Base-by-base conservation (phyloP, 2,888 invertebrate genomes). In the Drosophila sordidapex region DNA sequence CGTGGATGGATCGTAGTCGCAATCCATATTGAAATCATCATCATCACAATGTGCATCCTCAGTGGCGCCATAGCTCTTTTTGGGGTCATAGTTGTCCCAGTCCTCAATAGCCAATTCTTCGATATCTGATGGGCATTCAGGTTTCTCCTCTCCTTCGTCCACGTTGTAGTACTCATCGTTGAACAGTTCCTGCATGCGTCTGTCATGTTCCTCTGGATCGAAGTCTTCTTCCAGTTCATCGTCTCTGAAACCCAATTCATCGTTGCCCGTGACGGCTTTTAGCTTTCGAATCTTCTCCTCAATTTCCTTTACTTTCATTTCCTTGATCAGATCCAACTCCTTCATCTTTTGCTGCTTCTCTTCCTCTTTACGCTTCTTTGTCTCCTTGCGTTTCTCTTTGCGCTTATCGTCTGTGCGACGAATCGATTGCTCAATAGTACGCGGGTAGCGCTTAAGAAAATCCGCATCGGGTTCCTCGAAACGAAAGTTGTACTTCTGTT, bases 381-480 rank as follows among this genome's bases (percentile, higher is more conserved):
- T 89, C 92, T 97, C 97, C 4, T 95, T 95, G 48, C 99, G 95
- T 89, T 98, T 97, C 46, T 95, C 94, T 72, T 97, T 95, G 62
- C 99, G 95, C 63, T 95, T 95, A 49, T 96, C 96, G 92, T 98
- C 97, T 71, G 96, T 96, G 36, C 95, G 95, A 7, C 99, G 95
- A 76, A 99, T 93, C 4, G 97, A 97, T 92, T 95, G 95, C 71
- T 96, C 95, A 92, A 99, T 95, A 0, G 97, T 97, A 77, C 99
- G 95, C 0, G 99, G 99, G 94, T 97, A 99, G 13, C 97, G 95
- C 94, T 98, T 98, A 25, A 97, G 96, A 93, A 96, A 98, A 83
- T 98, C 98, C 56, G 96, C 95, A 93, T 99, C 99, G 0, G 98
- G 99, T 93, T 99, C 99, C 93, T 99, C 99, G 93, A 96, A 99